Base-by-base conservation (phyloP, 2,113 vertebrate genomes). In the Catagonus wagneri region DNA sequence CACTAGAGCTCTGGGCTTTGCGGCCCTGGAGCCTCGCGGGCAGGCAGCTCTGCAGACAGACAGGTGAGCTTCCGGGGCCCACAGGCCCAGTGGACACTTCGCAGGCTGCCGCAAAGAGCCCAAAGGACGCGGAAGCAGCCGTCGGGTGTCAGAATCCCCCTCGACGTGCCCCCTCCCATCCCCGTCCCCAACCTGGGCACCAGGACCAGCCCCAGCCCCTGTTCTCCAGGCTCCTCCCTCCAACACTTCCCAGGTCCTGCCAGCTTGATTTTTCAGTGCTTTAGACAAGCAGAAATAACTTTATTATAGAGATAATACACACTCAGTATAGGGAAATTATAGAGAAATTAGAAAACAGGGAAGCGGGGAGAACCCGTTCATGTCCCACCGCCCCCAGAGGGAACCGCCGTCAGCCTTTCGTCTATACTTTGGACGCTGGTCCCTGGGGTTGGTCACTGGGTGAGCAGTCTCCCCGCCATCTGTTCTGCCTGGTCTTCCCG, bases 241-340 rank as follows among this genome's bases (percentile, higher is more conserved):
- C 74, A 83, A 4, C 36, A 14, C 20, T 80, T 69, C 78, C 23
- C 63, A 44, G 54, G 69, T 61, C 44, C 72, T 72, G n/a, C 61
- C 5, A 22, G 78, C 71, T 91, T 68, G 17, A 88, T 63, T 90
- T 34, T 81, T 19, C 44, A 90, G 27, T 89, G 78, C 89, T 87
- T 83, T 34, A 75, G 60, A 76, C 36, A 63, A 36, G 69, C 60
- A 76, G 69, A 86, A 78, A 65, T 89, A 75, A 61, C 91, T 91
- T 84, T 66, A 74, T 68, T 91, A 63, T 34, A 83, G 90, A 85
- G 85, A 74, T 78, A 90, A 88, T 52, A 65, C 4, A 66, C 34
- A 23, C 9, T 65, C 54, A 75, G 58, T 54, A 94, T 3, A 91
- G 14, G 85, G 50, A 89, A 90, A 66, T 79, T 34, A 63, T 3